A percentile compares a stretch with the other conserved stretches of the same genome.
Evolutionary conservation across 2,888 invertebrate genomes (phyloP).

Genomic region (Hofmannophila pseudospretella): DNA sequence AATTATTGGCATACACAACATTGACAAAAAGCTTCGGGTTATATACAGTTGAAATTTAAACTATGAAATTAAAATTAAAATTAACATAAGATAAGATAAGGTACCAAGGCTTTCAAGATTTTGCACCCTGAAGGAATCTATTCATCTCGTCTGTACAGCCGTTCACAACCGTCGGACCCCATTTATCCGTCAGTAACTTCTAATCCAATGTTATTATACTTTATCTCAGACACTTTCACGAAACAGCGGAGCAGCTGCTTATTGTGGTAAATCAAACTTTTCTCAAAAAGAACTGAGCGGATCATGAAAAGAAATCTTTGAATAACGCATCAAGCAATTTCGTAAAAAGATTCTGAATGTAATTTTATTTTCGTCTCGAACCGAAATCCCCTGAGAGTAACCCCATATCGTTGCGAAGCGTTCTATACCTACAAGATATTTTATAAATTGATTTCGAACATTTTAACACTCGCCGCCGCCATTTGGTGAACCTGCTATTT

Average conservation of each 20-base stretch:
- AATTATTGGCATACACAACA: no score
- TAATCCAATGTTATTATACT: constrained; percentile 7
- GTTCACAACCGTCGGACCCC: constrained; percentile 4
- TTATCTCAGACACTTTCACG: not conserved
- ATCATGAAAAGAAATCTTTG: not conserved
- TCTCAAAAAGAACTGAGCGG: not conserved
- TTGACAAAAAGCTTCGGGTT: no score
- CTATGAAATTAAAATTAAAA: no score
- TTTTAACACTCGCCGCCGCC: not conserved
- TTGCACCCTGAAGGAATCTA: constrained; percentile 3
- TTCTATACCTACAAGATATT: not conserved
- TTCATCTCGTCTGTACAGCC: constrained; percentile 5
- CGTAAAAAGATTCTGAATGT: not conserved
- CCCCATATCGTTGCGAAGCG: not conserved
- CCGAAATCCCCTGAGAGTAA: not conserved
- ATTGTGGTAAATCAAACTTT: not conserved
- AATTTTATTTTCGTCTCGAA: not conserved
- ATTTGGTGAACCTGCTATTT: not conserved
- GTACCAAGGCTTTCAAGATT: no score
- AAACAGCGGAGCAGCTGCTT: not conserved
- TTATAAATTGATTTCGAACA: not conserved
- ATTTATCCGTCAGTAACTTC: constrained; percentile 9
- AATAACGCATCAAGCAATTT: not conserved
- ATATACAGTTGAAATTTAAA: no score
- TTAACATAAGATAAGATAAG: no score